A percentile compares a stretch with the other conserved stretches of the same genome.
These are phyloP conservation scores for Drosophila fungiperda DNA, from an alignment of 2,888 invertebrate species.

Conservation along the genomic window DNA sequence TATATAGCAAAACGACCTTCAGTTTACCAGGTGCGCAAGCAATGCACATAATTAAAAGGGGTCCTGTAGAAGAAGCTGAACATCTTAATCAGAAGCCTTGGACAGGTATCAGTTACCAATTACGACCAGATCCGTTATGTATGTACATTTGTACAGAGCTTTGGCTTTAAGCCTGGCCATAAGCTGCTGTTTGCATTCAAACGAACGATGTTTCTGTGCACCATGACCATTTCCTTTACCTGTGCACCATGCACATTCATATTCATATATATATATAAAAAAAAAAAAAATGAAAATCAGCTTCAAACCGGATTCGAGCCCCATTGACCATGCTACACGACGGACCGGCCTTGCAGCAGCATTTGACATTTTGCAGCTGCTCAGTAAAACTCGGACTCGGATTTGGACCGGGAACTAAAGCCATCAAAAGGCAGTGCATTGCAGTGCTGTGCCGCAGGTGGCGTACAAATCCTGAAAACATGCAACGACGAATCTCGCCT, in stretches of 20 bases:
- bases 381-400: conserved; percentile 17
- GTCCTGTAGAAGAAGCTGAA: conserved; percentile 10
- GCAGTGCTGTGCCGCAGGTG: neutral
- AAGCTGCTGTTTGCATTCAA: conserved; percentile 22
- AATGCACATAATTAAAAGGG: conserved; percentile 16
- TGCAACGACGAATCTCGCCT: conserved; percentile 18
- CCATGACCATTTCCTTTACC: neutral
- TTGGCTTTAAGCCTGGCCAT: conserved; percentile 29
- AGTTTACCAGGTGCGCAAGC: neutral
- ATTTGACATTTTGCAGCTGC: conserved; percentile 66
- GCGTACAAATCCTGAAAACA: conserved; percentile 21
- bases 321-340: conserved; percentile 47
- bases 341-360: conserved; percentile 57
- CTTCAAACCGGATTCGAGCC: conserved; percentile 5
- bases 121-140: neutral
- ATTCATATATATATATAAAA: neutral
- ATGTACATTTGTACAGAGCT: conserved; percentile 19
- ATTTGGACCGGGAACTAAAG: neutral
- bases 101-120: conserved; percentile 9
- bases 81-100: conserved; percentile 34
- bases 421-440: conserved; percentile 1
- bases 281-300: neutral
- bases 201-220: neutral
- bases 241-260: conserved; percentile 18
- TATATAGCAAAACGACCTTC: neutral